These are phyloP conservation scores for Heliconius melpomene DNA, from an alignment of 1,140 invertebrate species.

Conservation along the genomic window DNA sequence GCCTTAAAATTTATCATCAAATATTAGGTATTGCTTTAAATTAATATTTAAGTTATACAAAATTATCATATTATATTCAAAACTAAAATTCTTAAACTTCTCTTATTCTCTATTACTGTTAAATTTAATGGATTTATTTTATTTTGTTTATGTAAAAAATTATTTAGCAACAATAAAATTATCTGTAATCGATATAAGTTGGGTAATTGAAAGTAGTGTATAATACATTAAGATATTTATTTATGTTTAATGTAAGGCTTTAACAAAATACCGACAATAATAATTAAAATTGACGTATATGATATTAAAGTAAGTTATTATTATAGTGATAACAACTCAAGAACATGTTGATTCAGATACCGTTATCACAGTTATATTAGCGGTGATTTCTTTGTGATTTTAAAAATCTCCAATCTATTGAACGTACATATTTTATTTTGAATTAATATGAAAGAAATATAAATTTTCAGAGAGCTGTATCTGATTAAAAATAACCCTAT, in stretches of 20 bases:
- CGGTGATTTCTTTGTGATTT: conserved; percentile 66
- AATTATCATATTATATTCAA: too few species aligned
- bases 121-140: not conserved
- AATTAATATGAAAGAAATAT: not conserved
- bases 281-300: conserved; percentile 54
- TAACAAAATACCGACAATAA: conserved; percentile 45
- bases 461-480: conserved; percentile 65
- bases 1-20: too few species aligned
- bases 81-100: too few species aligned
- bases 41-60: too few species aligned
- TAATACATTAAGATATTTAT: not conserved
- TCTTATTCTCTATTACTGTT: too few species aligned
- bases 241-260: conserved; percentile 22
- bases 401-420: conserved; percentile 49
- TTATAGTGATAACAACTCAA: conserved; percentile 52
- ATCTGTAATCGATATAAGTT: not conserved
- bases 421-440: conserved; percentile 1
- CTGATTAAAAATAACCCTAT: conserved; percentile 74
- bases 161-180: not conserved
- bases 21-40: too few species aligned
- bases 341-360: conserved; percentile 57
- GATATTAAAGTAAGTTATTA: conserved; percentile 58
- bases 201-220: not conserved
- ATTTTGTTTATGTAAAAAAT: not conserved
- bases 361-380: conserved; percentile 51